phyloP scores from a whole-genome alignment of 1,140 invertebrate genomes.

The Hycleus phaleratus region DNA sequence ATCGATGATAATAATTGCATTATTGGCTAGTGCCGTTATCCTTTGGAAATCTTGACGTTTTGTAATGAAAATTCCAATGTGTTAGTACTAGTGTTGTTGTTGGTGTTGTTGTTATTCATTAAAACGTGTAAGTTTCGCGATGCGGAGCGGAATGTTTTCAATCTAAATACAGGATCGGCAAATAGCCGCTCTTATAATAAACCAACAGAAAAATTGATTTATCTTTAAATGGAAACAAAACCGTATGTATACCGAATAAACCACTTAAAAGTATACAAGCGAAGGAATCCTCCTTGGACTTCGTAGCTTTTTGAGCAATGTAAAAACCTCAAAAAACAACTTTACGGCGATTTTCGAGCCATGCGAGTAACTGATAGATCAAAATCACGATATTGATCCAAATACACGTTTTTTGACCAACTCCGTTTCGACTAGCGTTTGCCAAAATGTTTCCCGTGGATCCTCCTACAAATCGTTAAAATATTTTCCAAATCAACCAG shows the following conservation, averaged over 20 bases:
- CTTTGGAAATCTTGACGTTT: not conserved
- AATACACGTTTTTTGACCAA: too few relatives aligned
- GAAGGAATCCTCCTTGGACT: too few relatives aligned
- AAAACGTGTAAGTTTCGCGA: constrained; percentile 6
- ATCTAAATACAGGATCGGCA: constrained; percentile 19
- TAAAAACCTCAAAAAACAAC: too few relatives aligned
- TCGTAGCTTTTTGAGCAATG: too few relatives aligned
- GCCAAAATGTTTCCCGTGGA: too few relatives aligned
- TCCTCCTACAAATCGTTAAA: too few relatives aligned
- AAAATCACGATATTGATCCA: too few relatives aligned
- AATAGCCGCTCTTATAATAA: constrained; percentile 17
- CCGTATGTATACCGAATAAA: constrained; percentile 1
- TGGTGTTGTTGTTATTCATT: not conserved
- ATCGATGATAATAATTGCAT: too few relatives aligned
- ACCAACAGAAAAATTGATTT: constrained; percentile 18
- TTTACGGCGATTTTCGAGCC: too few relatives aligned
- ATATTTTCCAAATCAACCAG: too few relatives aligned
- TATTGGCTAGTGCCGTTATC: not conserved
- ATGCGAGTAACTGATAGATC: too few relatives aligned
- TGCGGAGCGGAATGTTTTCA: constrained; percentile 1
- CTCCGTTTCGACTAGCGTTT: too few relatives aligned
- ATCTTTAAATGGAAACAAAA: constrained; percentile 23
- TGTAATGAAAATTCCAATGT: constrained; percentile 13
- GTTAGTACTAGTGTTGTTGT: not conserved
- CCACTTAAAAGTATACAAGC: not conserved